Conservation (phyloP, 2,113 vertebrate species). For the Tragelaphus scriptus region DNA sequence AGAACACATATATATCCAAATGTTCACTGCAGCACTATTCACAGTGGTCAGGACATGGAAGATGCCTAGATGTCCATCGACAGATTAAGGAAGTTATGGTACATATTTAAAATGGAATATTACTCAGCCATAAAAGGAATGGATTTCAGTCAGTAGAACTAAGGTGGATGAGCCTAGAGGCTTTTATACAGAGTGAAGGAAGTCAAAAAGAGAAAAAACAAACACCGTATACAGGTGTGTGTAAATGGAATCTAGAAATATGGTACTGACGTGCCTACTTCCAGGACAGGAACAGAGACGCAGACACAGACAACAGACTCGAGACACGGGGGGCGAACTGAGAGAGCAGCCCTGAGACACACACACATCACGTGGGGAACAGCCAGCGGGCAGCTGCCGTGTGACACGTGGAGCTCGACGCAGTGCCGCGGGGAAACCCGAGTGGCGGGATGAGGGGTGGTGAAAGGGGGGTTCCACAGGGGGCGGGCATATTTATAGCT, state of each 20-base stretch:
- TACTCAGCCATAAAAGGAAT: background rate
- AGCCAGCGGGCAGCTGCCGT: background rate
- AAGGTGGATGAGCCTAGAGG: background rate
- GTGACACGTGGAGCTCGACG: accelerated
- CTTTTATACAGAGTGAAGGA: background rate
- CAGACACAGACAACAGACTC: background rate
- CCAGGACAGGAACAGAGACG: background rate
- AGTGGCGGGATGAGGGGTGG: background rate
- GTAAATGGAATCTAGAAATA: background rate
- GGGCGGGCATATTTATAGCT: background rate
- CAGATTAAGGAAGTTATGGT: background rate
- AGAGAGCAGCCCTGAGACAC: background rate
- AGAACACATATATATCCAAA: background rate
- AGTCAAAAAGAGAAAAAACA: background rate
- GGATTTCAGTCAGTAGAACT: background rate
- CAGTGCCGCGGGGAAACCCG: background rate
- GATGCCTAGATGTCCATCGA: background rate
- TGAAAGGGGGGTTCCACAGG: background rate
- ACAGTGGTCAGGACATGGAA: background rate
- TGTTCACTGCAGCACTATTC: background rate
- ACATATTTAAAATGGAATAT: background rate
- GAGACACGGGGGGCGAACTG: background rate
- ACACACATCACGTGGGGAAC: background rate
- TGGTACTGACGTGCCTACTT: background rate
- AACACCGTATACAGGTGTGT: background rate